Evolutionary conservation across 2,888 invertebrate genomes (phyloP).

Genomic region (Hartigia nigra): DNA sequence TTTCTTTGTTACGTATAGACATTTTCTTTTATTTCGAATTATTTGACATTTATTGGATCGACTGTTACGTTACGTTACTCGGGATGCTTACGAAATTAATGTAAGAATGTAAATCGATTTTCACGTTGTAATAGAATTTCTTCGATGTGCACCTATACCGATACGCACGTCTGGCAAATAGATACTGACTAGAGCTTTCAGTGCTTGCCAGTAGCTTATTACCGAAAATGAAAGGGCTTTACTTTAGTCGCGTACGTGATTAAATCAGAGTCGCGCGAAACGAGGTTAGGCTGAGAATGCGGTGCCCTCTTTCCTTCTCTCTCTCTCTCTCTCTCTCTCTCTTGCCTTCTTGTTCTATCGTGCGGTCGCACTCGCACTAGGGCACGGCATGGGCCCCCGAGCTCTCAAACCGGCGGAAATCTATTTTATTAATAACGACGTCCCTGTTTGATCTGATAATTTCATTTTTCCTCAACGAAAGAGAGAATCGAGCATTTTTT

Average conservation of each 20-base stretch:
- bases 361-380: conserved; percentile 30
- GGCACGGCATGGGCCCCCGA: not conserved
- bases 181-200: not conserved
- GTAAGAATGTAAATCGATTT: not conserved
- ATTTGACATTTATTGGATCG: not conserved
- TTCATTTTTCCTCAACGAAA: conserved; percentile 23
- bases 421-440: conserved; percentile 58
- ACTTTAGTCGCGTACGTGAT: conserved; percentile 50
- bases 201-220: conserved; percentile 31
- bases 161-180: not conserved
- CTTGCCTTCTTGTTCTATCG: conserved; percentile 34
- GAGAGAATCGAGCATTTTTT: conserved; percentile 1
- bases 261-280: conserved; percentile 54
- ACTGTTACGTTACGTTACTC: not conserved
- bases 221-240: conserved; percentile 51
- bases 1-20: not conserved
- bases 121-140: not conserved
- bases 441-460: conserved; percentile 58
- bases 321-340: conserved; percentile 35
- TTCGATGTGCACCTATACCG: not conserved
- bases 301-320: conserved; percentile 24
- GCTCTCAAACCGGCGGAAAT: conserved; percentile 37
- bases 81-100: not conserved
- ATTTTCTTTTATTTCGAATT: not conserved
- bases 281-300: conserved; percentile 48